Evolutionary conservation across 2,888 invertebrate genomes (phyloP).

Genomic region (Galerucella calmariensis): DNA sequence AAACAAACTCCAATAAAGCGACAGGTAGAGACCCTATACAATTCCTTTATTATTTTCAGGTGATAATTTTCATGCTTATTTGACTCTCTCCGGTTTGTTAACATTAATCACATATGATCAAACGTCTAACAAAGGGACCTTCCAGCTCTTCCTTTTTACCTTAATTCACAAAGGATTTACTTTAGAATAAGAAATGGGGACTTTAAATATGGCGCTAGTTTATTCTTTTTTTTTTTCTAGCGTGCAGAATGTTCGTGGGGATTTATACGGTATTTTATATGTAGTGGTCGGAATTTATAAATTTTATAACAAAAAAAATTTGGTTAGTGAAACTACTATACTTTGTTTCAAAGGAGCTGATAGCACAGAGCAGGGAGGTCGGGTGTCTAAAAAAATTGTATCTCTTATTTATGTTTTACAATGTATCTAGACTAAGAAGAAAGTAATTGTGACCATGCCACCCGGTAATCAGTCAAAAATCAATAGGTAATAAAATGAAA

Average conservation of each 20-base stretch:
- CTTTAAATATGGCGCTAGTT: constrained; percentile 21
- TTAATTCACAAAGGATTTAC: constrained; percentile 16
- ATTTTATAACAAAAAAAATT: too few relatives aligned
- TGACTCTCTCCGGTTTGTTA: constrained; percentile 32
- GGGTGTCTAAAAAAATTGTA: too few relatives aligned
- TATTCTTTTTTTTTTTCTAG: neutral
- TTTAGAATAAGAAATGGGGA: constrained; percentile 10
- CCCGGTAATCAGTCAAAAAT: too few relatives aligned
- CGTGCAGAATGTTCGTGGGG: neutral
- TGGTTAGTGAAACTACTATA: too few relatives aligned
- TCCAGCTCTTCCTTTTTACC: constrained; percentile 18
- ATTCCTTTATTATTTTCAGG: constrained; percentile 27
- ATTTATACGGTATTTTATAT: neutral
- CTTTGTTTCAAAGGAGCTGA: too few relatives aligned
- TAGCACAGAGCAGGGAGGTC: too few relatives aligned
- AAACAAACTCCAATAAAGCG: constrained; percentile 35
- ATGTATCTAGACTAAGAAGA: too few relatives aligned
- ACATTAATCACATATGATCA: constrained; percentile 37
- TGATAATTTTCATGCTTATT: constrained; percentile 39
- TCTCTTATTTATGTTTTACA: too few relatives aligned
- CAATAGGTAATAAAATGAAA: too few relatives aligned
- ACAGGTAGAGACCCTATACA: constrained; percentile 42
- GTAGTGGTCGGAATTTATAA: neutral
- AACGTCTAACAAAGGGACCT: constrained; percentile 19
- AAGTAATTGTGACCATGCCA: too few relatives aligned